phyloP scores from a whole-genome alignment of 2,797 vertebrate species.

The Spondyliosoma cantharus region DNA sequence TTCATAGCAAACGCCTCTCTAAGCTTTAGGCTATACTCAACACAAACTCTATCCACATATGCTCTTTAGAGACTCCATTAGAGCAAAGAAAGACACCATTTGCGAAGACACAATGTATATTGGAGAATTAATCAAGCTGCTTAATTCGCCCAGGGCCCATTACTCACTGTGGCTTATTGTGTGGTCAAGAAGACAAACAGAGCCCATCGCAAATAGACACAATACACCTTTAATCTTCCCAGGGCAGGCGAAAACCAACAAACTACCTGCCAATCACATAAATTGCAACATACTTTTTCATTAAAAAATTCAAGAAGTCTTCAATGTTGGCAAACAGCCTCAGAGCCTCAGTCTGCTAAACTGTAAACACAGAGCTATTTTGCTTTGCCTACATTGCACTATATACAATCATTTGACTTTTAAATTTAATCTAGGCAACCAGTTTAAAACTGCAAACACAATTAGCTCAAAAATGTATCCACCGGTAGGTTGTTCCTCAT shows the following conservation, averaged over 20 bases:
- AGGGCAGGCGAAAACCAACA: conserved; percentile 47
- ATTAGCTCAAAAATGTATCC: conserved; percentile 92
- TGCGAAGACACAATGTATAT: conserved; percentile 67
- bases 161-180: conserved; percentile 67
- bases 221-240: conserved; percentile 61
- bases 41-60: conserved; percentile 55
- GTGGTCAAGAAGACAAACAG: conserved; percentile 72
- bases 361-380: conserved; percentile 68
- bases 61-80: conserved; percentile 70
- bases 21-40: conserved; percentile 52
- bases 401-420: conserved; percentile 90
- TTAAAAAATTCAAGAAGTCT: conserved; percentile 76
- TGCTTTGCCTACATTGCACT: conserved; percentile 20
- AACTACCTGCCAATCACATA: conserved; percentile 67
- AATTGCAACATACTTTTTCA: conserved; percentile 68
- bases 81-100: conserved; percentile 65
- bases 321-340: conserved; percentile 66
- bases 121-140: conserved; percentile 74
- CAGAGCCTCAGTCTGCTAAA: conserved; percentile 60
- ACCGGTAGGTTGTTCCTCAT: conserved; percentile 90
- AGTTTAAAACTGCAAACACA: conserved; percentile 89
- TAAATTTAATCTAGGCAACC: conserved; percentile 92
- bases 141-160: conserved; percentile 70
- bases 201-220: conserved; percentile 45
- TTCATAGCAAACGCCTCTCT: conserved; percentile 41